phyloP scores from a whole-genome alignment of 2,888 invertebrate genomes.

The Frankliniella fusca region DNA sequence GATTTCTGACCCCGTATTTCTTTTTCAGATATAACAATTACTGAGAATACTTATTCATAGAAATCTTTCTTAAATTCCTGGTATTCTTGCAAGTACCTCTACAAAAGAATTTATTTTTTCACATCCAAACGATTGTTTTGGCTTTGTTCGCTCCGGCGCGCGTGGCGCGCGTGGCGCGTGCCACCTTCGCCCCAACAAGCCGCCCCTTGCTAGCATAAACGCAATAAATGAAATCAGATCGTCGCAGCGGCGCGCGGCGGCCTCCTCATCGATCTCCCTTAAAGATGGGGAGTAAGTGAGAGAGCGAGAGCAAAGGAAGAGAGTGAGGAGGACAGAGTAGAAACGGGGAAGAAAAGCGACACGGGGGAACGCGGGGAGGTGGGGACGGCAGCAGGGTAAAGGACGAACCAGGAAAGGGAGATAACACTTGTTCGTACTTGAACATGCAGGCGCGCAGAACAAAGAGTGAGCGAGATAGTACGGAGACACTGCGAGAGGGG shows the following conservation, averaged over 20 bases:
- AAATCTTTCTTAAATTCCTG: too few species aligned
- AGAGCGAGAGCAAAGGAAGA: not conserved
- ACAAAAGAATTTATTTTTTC: too few species aligned
- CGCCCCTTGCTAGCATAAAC: not conserved
- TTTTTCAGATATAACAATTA: too few species aligned
- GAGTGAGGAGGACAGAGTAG: not conserved
- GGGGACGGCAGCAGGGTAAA: too few species aligned
- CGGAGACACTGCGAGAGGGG: not conserved
- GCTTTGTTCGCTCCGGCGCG: not conserved
- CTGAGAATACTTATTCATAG: too few species aligned
- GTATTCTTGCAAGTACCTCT: too few species aligned
- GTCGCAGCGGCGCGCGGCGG: not conserved
- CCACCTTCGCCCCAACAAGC: not conserved
- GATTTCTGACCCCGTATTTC: too few species aligned
- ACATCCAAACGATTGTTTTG: too few species aligned
- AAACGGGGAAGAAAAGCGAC: not conserved
- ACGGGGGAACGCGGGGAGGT: too few species aligned
- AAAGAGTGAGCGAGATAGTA: not conserved
- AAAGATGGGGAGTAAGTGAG: not conserved
- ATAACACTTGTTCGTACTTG: too few species aligned
- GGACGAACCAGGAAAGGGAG: too few species aligned
- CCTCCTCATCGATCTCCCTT: not conserved
- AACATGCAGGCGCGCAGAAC: not conserved
- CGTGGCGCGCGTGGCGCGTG: too few species aligned
- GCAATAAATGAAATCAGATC: slow-evolving; percentile 10